Conservation (phyloP, 2,888 invertebrate genomes). For the Drosophila meridionalis region DNA sequence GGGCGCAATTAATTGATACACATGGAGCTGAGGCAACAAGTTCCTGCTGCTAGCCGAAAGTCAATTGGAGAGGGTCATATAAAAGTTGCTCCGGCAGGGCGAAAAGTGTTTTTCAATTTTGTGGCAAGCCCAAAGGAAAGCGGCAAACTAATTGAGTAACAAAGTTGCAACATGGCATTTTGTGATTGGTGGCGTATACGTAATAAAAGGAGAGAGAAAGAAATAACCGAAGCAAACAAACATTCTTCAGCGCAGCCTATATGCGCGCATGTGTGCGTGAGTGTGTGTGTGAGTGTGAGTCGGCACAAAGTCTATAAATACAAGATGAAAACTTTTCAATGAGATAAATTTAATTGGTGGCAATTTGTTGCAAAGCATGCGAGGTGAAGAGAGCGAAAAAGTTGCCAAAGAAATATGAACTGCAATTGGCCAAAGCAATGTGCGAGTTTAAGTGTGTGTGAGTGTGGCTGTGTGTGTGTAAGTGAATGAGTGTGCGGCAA, state of each 20-base stretch:
- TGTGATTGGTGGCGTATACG: slow-evolving; percentile 77
- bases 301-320: slow-evolving; percentile 75
- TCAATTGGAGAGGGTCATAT: slow-evolving; percentile 67
- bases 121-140: slow-evolving; percentile 62
- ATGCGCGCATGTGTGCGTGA: slow-evolving; percentile 14
- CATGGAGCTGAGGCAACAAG: slow-evolving; percentile 60
- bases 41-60: slow-evolving; percentile 53
- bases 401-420: slow-evolving; percentile 75
- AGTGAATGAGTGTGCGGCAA: slow-evolving; percentile 36
- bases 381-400: slow-evolving; percentile 51
- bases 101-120: slow-evolving; percentile 75
- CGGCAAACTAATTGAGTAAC: slow-evolving; percentile 81
- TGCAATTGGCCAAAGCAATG: slow-evolving; percentile 70
- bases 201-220: slow-evolving; percentile 64
- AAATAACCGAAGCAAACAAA: slow-evolving; percentile 60
- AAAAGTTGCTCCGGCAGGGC: slow-evolving; percentile 60
- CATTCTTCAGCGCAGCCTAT: slow-evolving; percentile 35
- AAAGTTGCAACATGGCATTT: slow-evolving; percentile 77
- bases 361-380: slow-evolving; percentile 79
- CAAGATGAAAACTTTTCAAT: slow-evolving; percentile 81
- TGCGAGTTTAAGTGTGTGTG: slow-evolving; percentile 14
- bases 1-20: slow-evolving; percentile 79
- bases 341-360: slow-evolving; percentile 83
- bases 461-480: slow-evolving; percentile 21
- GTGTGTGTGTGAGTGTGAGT: slow-evolving; percentile 21